A percentile compares a stretch with the other conserved stretches of the same genome.
Evolutionary conservation across 1,140 invertebrate genomes (phyloP).

Genomic region (Macrostomum lignano): DNA sequence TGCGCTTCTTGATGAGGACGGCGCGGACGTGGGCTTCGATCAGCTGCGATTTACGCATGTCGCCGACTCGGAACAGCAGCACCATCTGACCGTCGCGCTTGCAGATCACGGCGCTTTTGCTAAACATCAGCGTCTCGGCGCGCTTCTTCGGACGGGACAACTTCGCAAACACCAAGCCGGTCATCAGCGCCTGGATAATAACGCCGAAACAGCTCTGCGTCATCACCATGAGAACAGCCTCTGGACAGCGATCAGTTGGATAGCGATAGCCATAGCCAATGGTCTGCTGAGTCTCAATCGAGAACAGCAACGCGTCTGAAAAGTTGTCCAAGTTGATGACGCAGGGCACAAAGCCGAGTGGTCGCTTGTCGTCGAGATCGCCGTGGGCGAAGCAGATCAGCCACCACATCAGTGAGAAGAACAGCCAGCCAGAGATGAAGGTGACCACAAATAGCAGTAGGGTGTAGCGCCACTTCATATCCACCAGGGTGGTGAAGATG

Average conservation of each 20-base stretch:
- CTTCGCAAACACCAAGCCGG: slow-evolving; percentile 14
- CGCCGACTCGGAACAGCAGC: slow-evolving; percentile 78
- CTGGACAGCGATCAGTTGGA: slow-evolving; percentile 34
- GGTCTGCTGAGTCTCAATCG: slow-evolving; percentile 30
- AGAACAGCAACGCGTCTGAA: slow-evolving; percentile 25
- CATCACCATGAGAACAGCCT: slow-evolving; percentile 13
- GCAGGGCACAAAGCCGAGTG: slow-evolving; percentile 19
- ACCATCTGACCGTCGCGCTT: slow-evolving; percentile 47
- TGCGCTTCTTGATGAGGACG: slow-evolving; percentile 57
- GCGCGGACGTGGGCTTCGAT: slow-evolving; percentile 62
- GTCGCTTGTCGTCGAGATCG: slow-evolving; percentile 10
- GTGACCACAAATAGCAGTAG: slow-evolving; percentile 27
- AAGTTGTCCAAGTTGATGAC: slow-evolving; percentile 24
- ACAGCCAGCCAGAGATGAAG: slow-evolving; percentile 29
- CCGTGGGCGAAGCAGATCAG: slow-evolving; percentile 27
- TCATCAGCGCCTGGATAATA: slow-evolving; percentile 13
- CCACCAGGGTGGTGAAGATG: slow-evolving; percentile 48
- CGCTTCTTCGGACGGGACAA: slow-evolving; percentile 16
- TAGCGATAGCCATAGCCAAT: slow-evolving; percentile 35
- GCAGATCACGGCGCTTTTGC: slow-evolving; percentile 17
- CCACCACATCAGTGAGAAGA: slow-evolving; percentile 31
- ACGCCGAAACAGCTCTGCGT: slow-evolving; percentile 20
- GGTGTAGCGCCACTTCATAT: slow-evolving; percentile 29
- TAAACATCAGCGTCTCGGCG: slow-evolving; percentile 20
- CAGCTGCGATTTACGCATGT: slow-evolving; percentile 85